Base-by-base conservation (phyloP, 2,888 invertebrate species). In the Drosophila parthenogenetica region DNA sequence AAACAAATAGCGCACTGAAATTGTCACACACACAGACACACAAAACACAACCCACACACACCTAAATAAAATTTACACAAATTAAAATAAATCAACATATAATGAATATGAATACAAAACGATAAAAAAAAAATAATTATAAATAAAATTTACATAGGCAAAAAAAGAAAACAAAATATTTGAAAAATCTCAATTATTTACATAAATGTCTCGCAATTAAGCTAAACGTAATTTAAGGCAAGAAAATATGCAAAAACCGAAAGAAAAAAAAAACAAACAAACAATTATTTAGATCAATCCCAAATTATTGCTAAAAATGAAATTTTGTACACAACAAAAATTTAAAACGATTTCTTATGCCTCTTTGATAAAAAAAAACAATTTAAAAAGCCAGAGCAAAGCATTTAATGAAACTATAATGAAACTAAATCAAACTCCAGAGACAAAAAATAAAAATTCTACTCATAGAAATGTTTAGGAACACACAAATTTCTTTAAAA, bases 161-260 rank as follows among this genome's bases (percentile, higher is more conserved):
- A 82, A 82, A 70, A 53, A 22, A 42, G 66, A 53, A 58, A 68
- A 65, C 58, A 69, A 72, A 72, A 73, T 64, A 70, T 83, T 83
- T 88, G 68, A 74, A 77, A 83, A 87, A 81, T 85, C 89, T 87
- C 89, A 86, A 85, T 89, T 89, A 86, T 85, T 86, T 89, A 86
- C 87, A 87, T 87, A 85, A 89, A 89, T 86, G 87, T 89, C 87
- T 85, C 87, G 86, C 81, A 85, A 73, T 70, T 89, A 86, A 89
- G 89, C 85, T 86, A 87, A 84, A 79, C 70, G 68, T 80, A 80
- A 78, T 78, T 63, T 75, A 81, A 78, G 78, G 49, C 67, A 65
- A 75, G 45, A 78, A 79, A 70, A 70, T 73, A 73, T 69, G 77
- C 77, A 74, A 70, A 51, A 70, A 42, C 60, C 61, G 46, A 61